A percentile compares a stretch with the other conserved stretches of the same genome.
phyloP scores from a whole-genome alignment of 2,797 vertebrate species.

The Sebastes itinus region DNA sequence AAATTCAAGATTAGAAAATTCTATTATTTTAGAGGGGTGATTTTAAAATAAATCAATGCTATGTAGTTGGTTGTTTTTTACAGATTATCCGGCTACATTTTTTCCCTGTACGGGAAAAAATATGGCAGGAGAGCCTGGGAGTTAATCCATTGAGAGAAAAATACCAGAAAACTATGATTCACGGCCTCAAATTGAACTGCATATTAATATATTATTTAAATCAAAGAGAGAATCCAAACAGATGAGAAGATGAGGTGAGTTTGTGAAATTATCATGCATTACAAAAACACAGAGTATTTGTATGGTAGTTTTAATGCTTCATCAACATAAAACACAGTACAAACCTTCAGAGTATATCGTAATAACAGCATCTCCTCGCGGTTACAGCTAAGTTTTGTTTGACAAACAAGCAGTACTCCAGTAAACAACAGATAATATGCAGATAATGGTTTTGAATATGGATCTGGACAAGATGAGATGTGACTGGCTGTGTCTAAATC shows the following conservation, averaged over 20 bases:
- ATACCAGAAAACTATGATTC: constrained; percentile 6
- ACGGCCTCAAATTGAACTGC: not conserved
- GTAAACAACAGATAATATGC: constrained; percentile 42
- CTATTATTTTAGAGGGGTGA: not conserved
- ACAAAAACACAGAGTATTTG: constrained; percentile 78
- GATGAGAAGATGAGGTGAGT: constrained; percentile 33
- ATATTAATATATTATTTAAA: not conserved
- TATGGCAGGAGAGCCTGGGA: not conserved
- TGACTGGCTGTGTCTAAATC: constrained; percentile 36
- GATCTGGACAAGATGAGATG: constrained; percentile 17
- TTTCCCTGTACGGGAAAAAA: not conserved
- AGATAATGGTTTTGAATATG: constrained; percentile 18
- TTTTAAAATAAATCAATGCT: not conserved
- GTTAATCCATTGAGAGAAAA: not conserved
- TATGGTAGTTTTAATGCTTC: constrained; percentile 81
- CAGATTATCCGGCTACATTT: not conserved
- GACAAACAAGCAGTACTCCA: constrained; percentile 36
- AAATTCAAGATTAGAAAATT: not conserved
- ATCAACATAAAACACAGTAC: constrained; percentile 74
- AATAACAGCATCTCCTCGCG: constrained; percentile 38
- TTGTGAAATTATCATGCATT: constrained; percentile 70
- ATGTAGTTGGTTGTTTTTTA: not conserved
- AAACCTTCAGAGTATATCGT: constrained; percentile 63
- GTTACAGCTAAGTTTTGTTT: constrained; percentile 26
- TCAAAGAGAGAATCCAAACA: constrained; percentile 16